These are phyloP conservation scores for Gonatopus flavifemur DNA, from an alignment of 1,140 invertebrate species.

Conservation along the genomic window DNA sequence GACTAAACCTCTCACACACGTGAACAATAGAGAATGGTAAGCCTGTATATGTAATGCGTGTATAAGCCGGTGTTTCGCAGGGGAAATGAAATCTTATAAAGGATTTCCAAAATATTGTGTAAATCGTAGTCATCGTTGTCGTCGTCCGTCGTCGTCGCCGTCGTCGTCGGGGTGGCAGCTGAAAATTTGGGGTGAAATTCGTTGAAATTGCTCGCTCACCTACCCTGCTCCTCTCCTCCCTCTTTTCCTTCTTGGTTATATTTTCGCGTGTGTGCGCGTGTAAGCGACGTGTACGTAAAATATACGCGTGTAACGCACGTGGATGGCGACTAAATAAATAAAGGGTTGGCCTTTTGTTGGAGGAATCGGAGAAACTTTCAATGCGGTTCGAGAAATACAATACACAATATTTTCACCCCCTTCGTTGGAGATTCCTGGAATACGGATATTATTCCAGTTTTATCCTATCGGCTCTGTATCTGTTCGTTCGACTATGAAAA, in stretches of 20 bases:
- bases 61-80: conserved; percentile 29
- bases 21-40: conserved; percentile 38
- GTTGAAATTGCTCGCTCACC: conserved; percentile 32
- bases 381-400: conserved; percentile 18
- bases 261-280: conserved; percentile 14
- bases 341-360: conserved; percentile 51
- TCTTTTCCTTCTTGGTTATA: too few relatives aligned
- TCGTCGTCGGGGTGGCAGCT: conserved; percentile 40
- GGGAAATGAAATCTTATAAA: conserved; percentile 44
- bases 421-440: conserved; percentile 29
- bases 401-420: conserved; percentile 33
- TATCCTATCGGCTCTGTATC: conserved; percentile 1
- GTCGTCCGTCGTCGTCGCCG: too few relatives aligned
- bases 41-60: conserved; percentile 24
- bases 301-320: conserved; percentile 26
- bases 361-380: too few relatives aligned
- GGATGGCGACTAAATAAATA: conserved; percentile 49
- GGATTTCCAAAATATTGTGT: conserved; percentile 62
- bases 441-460: conserved; percentile 21
- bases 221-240: conserved; percentile 20
- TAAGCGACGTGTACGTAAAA: conserved; percentile 19
- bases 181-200: conserved; percentile 55
- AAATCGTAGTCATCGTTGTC: too few relatives aligned
- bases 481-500: conserved; percentile 24
- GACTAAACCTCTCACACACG: too few relatives aligned